Conservation (phyloP, 2,888 invertebrate species). For the Trachelus troglodyta region DNA sequence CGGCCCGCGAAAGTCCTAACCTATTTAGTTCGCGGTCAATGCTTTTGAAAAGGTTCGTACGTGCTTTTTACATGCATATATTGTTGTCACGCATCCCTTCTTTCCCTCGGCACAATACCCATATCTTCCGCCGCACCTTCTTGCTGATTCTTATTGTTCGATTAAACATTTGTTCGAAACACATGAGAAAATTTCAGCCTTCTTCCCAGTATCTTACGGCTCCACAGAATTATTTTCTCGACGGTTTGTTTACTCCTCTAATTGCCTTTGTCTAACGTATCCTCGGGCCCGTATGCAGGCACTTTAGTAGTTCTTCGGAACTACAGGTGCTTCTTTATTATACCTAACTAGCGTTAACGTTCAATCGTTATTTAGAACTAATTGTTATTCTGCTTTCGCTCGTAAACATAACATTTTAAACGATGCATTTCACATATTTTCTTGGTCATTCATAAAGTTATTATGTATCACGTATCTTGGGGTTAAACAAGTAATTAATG, state of each 20-base stretch:
- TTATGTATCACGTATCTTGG: too few relatives aligned
- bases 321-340: conserved; percentile 18
- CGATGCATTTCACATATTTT: too few relatives aligned
- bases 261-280: background rate
- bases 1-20: conserved; percentile 35
- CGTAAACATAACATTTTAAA: background rate
- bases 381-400: background rate
- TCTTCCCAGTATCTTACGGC: background rate
- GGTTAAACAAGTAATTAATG: too few relatives aligned
- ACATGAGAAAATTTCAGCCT: background rate
- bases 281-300: background rate
- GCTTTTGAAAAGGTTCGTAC: conserved; percentile 22
- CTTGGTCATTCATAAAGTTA: too few relatives aligned
- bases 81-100: conserved; percentile 16
- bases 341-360: background rate
- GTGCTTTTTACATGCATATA: conserved; percentile 11
- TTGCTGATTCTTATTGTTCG: conserved; percentile 3
- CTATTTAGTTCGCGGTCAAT: conserved; percentile 26
- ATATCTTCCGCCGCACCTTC: background rate
- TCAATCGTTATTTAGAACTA: background rate
- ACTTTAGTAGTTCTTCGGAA: conserved; percentile 16
- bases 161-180: conserved; percentile 9
- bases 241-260: background rate
- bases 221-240: background rate
- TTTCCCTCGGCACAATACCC: background rate